Base-by-base conservation (phyloP, 2,113 vertebrate species). In the Hoplias malabaricus region DNA sequence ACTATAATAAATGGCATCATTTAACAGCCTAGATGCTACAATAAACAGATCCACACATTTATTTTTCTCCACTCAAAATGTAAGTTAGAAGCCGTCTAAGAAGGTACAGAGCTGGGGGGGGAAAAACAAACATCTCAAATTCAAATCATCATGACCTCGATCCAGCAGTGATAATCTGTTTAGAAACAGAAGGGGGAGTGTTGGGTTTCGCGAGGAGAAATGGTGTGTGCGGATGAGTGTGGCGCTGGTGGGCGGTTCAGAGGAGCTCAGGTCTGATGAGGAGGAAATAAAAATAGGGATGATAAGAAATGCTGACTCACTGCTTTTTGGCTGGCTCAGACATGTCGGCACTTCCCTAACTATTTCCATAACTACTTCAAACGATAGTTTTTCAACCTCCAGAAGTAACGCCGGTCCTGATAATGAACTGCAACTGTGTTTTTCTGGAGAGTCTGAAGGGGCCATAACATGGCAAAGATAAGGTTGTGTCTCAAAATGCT, bases 201-300 rank as follows among this genome's bases (percentile, higher is more conserved):
- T 83, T 70, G 82, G 16, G 56, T 81, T 84, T 48, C 69, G 62
- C 34, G 83, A 86, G 84, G n/a, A 77, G 27, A 73, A 62, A 61
- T 34, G 14, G 16, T 34, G 33, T 43, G 40, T 31, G 38, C 2
- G 31, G 23, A 23, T 16, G 57, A 33, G 27, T 70, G 59, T 69
- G 73, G 70, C 75, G 76, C 42, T 77, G 78, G 76, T 69, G 66
- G 53, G 62, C 25, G 53, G 72, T 66, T 57, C 54, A 77, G 53
- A 43, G 27, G 59, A 57, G 43, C 53, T 69, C 79, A 83, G 75
- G 77, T 71, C 57, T 77, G 68, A 79, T 80, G 54, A 63, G 66
- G 84, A 53, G 21, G 11, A 63, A 34, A 62, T 42, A 62, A 57
- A 66, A 56, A 66, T 43, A 34, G 27, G 34, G 57, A 48, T 38